Base-by-base conservation (phyloP, 1,140 invertebrate genomes). In the Myzus persicae region DNA sequence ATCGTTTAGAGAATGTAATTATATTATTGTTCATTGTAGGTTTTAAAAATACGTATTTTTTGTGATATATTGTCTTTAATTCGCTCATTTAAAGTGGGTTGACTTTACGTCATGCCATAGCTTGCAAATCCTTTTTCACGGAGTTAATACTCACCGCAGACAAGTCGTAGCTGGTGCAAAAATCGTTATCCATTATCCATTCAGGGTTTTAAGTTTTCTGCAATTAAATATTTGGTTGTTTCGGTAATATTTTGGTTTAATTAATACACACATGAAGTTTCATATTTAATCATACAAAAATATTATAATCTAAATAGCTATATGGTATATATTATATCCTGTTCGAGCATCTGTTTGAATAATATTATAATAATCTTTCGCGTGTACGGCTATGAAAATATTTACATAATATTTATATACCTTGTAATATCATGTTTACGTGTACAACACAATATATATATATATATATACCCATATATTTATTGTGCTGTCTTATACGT, bases 371-470 rank as follows among this genome's bases (percentile, higher is more conserved):
- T 76, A 76, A n/a, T 76, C 31, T n/a, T 76, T 76, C 14, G 3
- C 14, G 18, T n/a, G 31, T 2, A 67, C 14, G 31, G 1, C 14
- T n/a, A 24, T 59, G 14, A 76, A n/a, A 18, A 76, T 76, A 76
- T 76, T 76, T 76, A 76, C 59, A 76, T 76, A 76, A n/a, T 76
- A 76, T 76, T n/a, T n/a, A 76, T 76, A n/a, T 76, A 36, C 59
- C 14, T n/a, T 76, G 14, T n/a, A 76, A 76, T 76, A 76, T 76
- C 46, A n/a, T n/a, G 31, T n/a, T 6, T 76, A 76, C 18, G 18
- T n/a, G 0, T 36, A n/a, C 11, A 76, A n/a, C n/a, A 18, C 59
- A 76, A 76, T 76, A n/a, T n/a, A 76, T 31, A 31, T 2, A 1
- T n/a, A 48, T 18, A 6, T 51, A 24, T 51, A 14, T 24, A 6